Percentiles rank a stretch among this genome's conserved stretches.
phyloP scores from a whole-genome alignment of 1,140 invertebrate species.

The Batillaria attramentaria region DNA sequence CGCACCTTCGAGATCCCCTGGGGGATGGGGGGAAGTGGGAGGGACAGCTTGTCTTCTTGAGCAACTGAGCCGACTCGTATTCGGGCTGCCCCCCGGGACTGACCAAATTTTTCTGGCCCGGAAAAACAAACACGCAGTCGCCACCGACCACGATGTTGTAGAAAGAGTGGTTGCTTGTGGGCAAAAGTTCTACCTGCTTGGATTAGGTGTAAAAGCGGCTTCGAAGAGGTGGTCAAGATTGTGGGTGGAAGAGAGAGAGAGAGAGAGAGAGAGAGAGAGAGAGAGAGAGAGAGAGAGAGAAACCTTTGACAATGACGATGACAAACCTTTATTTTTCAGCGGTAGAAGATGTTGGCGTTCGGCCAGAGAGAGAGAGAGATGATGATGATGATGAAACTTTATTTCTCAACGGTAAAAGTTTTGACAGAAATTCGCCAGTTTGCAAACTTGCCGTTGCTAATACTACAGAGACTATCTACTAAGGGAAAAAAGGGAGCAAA shows the following conservation, averaged over 20 bases:
- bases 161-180: background rate
- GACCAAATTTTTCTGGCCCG: too few species aligned
- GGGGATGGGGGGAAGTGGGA: background rate
- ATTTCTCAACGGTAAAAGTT: background rate
- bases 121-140: too few species aligned
- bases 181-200: background rate
- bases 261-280: constrained; percentile 5
- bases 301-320: background rate
- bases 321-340: background rate
- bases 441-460: too few species aligned
- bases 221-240: background rate
- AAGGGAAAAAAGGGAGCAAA: too few species aligned
- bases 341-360: background rate
- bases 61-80: too few species aligned
- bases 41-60: too few species aligned
- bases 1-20: background rate
- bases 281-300: background rate
- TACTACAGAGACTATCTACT: too few species aligned
- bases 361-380: constrained; percentile 14
- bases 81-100: too few species aligned
- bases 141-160: too few species aligned
- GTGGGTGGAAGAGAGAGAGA: background rate
- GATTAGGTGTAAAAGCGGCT: too few species aligned
- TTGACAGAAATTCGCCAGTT: too few species aligned
- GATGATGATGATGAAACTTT: background rate